Evolutionary conservation across 2,797 vertebrate genomes (phyloP), one percentile per base, ranked within the genome.

Genomic region (Harpagifer antarcticus): DNA sequence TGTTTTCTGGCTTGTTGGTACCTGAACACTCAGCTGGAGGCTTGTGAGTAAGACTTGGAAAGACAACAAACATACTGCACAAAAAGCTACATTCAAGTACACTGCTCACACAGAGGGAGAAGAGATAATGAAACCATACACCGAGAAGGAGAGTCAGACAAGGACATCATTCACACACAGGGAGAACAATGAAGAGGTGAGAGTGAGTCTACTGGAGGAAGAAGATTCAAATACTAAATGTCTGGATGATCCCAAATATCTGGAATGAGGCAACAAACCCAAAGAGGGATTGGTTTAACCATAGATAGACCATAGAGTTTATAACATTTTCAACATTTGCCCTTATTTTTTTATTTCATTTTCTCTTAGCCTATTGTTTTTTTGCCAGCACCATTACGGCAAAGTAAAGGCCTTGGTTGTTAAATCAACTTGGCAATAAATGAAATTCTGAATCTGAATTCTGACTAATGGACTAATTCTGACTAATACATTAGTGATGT

Each of bases 41-140:
- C 59, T 47, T 59, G 19, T 59, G 19, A 49, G n/a, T 59, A 9
- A 37, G 47, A 64, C 31, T 31, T 62, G 27, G 19, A 45, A 16
- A 45, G 14, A 45, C 9, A 13, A 61, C 15, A 47, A 14, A 61
- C 43, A 27, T 12, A 47, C 5, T 20, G 2, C n/a, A 50, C 4
- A 15, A 40, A 17, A 40, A 14, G 13, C 14, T 2, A 20, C 14
- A 19, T 37, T 10, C 31, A 50, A 16, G 13, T 7, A 16, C 19
- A 40, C 4, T 12, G n/a, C 13, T 40, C n/a, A 4, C n/a, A 52
- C 33, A 37, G 33, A 10, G 12, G 48, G 23, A 61, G 52, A 44
- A n/a, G 19, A 16, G 16, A 33, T 20, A 33, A 44, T 56, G 31
- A 37, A 55, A 4, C 12, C n/a, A 37, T 37, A 6, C 23, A 37